Conservation (phyloP, 1,140 invertebrate species). For the Heliconius congener region DNA sequence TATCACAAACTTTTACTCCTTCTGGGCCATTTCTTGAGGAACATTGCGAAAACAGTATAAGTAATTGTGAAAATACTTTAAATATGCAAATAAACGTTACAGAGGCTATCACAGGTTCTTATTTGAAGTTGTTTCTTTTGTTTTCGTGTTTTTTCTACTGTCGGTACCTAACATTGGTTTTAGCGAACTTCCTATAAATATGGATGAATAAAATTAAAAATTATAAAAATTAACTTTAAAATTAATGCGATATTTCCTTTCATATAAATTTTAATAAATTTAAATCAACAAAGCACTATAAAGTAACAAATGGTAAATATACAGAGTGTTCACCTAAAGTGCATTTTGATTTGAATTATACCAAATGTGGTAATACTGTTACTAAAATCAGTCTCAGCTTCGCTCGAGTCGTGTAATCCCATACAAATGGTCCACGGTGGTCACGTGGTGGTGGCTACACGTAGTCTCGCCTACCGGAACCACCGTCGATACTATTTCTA, state of each 20-base stretch:
- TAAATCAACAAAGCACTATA: background rate
- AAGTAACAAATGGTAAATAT: constrained; percentile 2
- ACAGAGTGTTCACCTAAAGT: constrained; percentile 27
- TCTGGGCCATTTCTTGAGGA: constrained; percentile 38
- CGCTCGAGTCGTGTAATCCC: constrained; percentile 30
- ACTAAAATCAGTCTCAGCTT: constrained; percentile 57
- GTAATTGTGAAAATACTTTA: constrained; percentile 31
- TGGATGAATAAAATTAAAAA: no score
- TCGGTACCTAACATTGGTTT: background rate
- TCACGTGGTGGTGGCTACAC: constrained; percentile 53
- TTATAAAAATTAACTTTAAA: constrained; percentile 7
- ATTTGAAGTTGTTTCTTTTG: background rate
- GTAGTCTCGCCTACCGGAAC: constrained; percentile 63
- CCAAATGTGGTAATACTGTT: constrained; percentile 53
- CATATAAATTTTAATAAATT: background rate
- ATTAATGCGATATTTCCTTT: background rate
- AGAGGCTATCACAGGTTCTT: constrained; percentile 27
- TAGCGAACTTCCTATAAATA: background rate
- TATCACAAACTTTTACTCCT: constrained; percentile 41
- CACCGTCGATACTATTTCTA: constrained; percentile 62
- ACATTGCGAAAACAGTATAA: constrained; percentile 42
- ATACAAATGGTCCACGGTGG: constrained; percentile 34
- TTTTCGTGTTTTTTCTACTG: background rate
- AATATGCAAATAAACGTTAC: constrained; percentile 37
- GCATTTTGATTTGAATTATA: constrained; percentile 36